These are phyloP conservation scores for Oeneis ivallda DNA, from an alignment of 2,888 invertebrate species.

Conservation along the genomic window DNA sequence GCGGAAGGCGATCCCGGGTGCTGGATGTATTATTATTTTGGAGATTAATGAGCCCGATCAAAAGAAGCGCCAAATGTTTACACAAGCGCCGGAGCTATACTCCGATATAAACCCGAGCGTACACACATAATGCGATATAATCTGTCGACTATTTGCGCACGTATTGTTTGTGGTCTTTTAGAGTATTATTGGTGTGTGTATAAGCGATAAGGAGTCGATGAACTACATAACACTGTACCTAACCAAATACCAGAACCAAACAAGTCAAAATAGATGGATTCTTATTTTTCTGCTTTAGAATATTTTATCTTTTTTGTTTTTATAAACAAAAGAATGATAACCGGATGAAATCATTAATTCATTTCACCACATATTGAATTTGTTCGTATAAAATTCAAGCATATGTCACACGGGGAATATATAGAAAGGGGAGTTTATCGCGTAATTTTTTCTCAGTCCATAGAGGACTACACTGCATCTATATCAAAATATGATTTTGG, in stretches of 20 bases:
- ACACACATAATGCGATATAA: not conserved
- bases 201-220: constrained; percentile 3
- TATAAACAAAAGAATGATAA: too few species aligned
- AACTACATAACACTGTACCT: not conserved
- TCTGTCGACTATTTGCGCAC: constrained; percentile 11
- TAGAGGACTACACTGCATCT: too few species aligned
- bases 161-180: constrained; percentile 4
- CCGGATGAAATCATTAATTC: too few species aligned
- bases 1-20: constrained; percentile 34
- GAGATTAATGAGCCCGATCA: constrained; percentile 41
- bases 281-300: too few species aligned
- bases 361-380: too few species aligned
- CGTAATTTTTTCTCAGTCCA: too few species aligned
- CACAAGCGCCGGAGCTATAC: constrained; percentile 26
- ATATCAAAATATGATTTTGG: too few species aligned
- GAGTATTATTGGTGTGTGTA: constrained; percentile 1
- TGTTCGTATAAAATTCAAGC: too few species aligned
- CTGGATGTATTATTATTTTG: constrained; percentile 39
- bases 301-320: too few species aligned
- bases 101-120: constrained; percentile 4
- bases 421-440: too few species aligned
- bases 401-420: too few species aligned
- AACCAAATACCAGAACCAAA: not conserved
- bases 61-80: constrained; percentile 43
- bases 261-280: too few species aligned